Evolutionary conservation across 2,797 vertebrate species (phyloP).

Genomic region (Cossypha caffra): DNA sequence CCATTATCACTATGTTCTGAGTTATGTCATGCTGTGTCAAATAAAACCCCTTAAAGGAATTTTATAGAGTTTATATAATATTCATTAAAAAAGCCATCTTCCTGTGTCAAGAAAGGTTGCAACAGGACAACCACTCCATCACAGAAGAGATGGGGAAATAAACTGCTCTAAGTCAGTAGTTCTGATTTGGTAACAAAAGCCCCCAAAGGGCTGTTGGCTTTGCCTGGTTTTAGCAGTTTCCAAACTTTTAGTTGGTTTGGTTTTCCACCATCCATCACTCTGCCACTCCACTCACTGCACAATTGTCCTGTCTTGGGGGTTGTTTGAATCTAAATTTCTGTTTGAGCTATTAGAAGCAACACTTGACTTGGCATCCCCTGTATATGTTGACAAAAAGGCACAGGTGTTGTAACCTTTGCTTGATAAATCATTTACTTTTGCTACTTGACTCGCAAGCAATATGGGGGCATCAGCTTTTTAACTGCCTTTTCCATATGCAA

Average conservation of each 20-base stretch:
- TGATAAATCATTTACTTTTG: constrained; percentile 77
- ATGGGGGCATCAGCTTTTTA: constrained; percentile 57
- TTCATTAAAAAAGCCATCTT: neutral
- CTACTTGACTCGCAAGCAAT: constrained; percentile 54
- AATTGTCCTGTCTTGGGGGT: constrained; percentile 61
- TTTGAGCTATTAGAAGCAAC: constrained; percentile 69
- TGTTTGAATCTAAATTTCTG: constrained; percentile 74
- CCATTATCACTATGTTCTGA: neutral
- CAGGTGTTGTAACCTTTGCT: constrained; percentile 75
- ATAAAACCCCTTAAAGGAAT: neutral
- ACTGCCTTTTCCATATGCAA: constrained; percentile 67
- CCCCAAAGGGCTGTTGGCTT: neutral
- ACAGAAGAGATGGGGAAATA: neutral
- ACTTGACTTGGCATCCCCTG: constrained; percentile 65
- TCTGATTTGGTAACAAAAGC: constrained; percentile 26
- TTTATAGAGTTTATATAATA: neutral
- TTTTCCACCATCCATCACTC: constrained; percentile 24
- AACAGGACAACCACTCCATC: neutral
- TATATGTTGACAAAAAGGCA: constrained; percentile 73
- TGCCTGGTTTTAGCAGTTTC: constrained; percentile 22
- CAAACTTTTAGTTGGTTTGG: constrained; percentile 18
- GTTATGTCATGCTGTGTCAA: neutral
- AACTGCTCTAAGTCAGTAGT: constrained; percentile 1
- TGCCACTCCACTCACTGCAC: constrained; percentile 24
- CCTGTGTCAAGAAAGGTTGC: neutral